Conservation (phyloP, 2,113 vertebrate species). For the Podiceps cristatus region DNA sequence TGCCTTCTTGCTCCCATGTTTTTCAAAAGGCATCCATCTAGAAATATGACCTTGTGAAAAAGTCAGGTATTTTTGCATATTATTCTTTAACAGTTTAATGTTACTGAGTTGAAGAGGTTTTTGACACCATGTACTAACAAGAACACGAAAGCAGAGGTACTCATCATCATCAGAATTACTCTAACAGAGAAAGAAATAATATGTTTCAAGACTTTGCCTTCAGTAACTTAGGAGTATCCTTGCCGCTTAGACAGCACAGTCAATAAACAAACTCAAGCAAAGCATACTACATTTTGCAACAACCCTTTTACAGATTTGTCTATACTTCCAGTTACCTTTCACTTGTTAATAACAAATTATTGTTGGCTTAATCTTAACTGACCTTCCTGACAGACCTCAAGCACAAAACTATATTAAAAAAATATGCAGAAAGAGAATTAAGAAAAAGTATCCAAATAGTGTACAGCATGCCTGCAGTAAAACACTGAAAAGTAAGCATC, state of each 20-base stretch:
- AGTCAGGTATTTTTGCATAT: neutral
- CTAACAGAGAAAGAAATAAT: fast-evolving
- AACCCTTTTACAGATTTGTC: neutral
- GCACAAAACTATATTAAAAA: neutral
- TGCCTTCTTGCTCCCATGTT: neutral
- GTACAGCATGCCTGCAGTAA: neutral
- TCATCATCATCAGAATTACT: fast-evolving
- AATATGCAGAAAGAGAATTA: neutral
- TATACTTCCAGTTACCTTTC: neutral
- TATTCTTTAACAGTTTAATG: neutral
- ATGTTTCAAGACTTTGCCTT: neutral
- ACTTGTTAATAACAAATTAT: neutral
- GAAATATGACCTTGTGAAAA: neutral
- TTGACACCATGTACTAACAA: neutral
- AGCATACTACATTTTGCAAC: neutral
- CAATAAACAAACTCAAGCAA: neutral
- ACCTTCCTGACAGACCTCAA: neutral
- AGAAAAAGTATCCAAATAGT: neutral
- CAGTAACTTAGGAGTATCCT: fast-evolving
- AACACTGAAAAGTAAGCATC: neutral
- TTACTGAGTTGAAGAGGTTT: neutral
- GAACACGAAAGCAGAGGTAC: neutral
- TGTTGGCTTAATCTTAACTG: neutral
- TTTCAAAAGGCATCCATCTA: neutral
- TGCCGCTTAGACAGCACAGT: neutral